Percentiles rank a stretch among this genome's conserved stretches.
Evolutionary conservation across 2,888 invertebrate genomes (phyloP).

Genomic region (Lasioglossum lativentre): DNA sequence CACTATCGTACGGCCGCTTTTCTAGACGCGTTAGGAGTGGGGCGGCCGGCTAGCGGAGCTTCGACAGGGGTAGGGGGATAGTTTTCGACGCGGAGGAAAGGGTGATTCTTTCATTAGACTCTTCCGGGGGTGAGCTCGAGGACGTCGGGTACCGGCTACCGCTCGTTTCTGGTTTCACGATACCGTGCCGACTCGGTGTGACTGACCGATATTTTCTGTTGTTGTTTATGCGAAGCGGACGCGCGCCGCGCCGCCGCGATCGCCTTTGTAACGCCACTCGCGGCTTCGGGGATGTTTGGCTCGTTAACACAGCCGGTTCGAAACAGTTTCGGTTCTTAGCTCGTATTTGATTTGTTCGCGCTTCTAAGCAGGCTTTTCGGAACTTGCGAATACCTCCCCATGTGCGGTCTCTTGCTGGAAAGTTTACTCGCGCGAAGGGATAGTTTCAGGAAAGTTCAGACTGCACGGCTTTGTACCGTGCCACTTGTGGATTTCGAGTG

Average conservation of each 20-base stretch:
- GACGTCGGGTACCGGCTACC: conserved; percentile 51
- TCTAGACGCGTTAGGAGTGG: not conserved
- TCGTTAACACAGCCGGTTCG: not conserved
- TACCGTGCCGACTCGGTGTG: conserved; percentile 42
- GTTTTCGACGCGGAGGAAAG: conserved; percentile 37
- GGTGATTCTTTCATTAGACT: conserved; percentile 51
- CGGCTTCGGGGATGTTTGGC: not conserved
- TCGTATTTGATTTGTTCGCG: not conserved
- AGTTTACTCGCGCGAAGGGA: not conserved
- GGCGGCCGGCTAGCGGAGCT: not conserved
- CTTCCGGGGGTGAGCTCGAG: conserved; percentile 63
- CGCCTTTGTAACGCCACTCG: not conserved
- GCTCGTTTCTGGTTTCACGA: conserved; percentile 51
- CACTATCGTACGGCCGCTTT: not conserved
- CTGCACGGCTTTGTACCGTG: too few relatives aligned
- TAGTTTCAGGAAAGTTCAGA: too few relatives aligned
- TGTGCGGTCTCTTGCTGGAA: too few relatives aligned
- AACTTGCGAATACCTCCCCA: too few relatives aligned
- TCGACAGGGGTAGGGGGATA: conserved; percentile 36
- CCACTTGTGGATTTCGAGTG: too few relatives aligned
- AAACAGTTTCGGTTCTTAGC: not conserved
- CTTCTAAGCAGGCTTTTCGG: not conserved
- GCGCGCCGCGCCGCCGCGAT: not conserved
- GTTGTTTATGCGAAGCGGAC: conserved; percentile 27
- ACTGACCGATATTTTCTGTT: conserved; percentile 62